Conservation (phyloP, 2,797 vertebrate species). For the Botia almorhae region DNA sequence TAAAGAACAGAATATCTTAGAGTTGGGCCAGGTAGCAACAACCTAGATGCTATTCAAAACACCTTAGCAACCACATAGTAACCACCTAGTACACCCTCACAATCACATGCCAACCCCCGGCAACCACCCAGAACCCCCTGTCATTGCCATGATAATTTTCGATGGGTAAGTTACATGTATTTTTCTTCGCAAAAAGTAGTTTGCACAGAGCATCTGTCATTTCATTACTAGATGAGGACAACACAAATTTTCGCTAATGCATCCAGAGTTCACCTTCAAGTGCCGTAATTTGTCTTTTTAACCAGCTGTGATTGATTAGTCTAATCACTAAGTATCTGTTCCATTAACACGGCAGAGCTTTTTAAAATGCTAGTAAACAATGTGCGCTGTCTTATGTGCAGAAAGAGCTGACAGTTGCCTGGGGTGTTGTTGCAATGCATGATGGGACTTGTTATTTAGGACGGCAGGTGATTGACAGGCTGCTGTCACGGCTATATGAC, state of each 20-base stretch:
- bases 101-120: not conserved
- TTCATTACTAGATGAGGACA: not conserved
- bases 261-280: conserved; percentile 24
- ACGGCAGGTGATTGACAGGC: conserved; percentile 12
- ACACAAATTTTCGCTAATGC: not conserved
- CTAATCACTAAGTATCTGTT: not conserved
- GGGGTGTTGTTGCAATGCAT: not conserved
- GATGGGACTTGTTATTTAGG: not conserved
- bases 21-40: not conserved
- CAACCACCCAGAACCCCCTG: no score
- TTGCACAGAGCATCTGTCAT: not conserved
- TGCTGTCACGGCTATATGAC: not conserved
- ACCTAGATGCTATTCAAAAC: not conserved
- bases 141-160: no score
- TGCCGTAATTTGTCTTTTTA: not conserved
- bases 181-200: no score
- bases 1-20: not conserved
- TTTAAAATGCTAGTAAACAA: not conserved
- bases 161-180: no score
- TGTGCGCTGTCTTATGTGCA: not conserved
- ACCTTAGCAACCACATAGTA: not conserved
- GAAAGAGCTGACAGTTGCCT: not conserved
- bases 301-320: not conserved
- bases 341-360: not conserved
- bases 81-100: not conserved